Evolutionary conservation across 2,113 vertebrate genomes (phyloP).

Genomic region (Phocoena phocoena): DNA sequence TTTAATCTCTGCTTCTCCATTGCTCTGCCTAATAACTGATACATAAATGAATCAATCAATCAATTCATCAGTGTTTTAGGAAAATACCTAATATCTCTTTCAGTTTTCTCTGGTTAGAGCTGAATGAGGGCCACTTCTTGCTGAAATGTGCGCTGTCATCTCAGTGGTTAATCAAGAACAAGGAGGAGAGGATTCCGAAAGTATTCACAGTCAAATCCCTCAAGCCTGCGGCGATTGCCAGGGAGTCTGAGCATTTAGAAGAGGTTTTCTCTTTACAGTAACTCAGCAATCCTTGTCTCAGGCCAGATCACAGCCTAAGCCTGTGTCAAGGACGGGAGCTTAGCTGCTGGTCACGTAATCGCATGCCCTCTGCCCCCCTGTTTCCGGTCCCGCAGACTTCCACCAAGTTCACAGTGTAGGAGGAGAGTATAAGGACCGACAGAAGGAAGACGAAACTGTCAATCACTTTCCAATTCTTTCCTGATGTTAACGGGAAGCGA

Average conservation of each 20-base stretch:
- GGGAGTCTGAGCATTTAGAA: conserved; percentile 44
- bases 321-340: conserved; percentile 42
- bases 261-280: conserved; percentile 41
- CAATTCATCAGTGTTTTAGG: background rate
- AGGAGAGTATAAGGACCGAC: background rate
- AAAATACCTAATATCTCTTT: background rate
- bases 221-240: background rate
- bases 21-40: background rate
- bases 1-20: background rate
- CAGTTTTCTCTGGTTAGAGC: background rate
- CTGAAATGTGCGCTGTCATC: background rate
- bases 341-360: background rate
- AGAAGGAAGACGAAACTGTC: background rate
- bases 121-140: background rate
- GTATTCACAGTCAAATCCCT: conserved; percentile 19
- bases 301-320: conserved; percentile 60
- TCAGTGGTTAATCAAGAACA: conserved; percentile 34
- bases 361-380: background rate
- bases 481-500: accelerated
- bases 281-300: conserved; percentile 45
- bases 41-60: background rate
- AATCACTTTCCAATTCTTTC: background rate
- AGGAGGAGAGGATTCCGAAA: background rate
- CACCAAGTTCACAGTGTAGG: background rate
- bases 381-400: background rate